Percentiles rank a stretch among this genome's conserved stretches.
phyloP scores from a whole-genome alignment of 1,140 invertebrate species.

The Ruditapes philippinarum region DNA sequence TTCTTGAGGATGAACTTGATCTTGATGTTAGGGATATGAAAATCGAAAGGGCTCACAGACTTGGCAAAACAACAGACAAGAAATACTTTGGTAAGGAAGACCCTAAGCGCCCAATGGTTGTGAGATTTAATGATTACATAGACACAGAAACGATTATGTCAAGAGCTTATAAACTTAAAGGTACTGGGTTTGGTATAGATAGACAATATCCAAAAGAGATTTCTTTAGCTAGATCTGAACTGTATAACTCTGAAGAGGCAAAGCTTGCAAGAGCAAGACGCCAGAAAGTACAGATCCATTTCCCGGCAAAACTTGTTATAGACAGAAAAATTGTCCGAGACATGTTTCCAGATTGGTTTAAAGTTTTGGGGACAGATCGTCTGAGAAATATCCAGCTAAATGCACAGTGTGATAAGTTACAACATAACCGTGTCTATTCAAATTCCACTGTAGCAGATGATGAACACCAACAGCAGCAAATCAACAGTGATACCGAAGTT shows the following conservation, averaged over 20 bases:
- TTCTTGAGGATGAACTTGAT: conserved; percentile 33
- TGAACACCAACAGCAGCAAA: background rate
- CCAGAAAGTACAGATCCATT: conserved; percentile 34
- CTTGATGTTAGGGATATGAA: conserved; percentile 6
- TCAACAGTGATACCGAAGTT: background rate
- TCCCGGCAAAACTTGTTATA: conserved; percentile 39
- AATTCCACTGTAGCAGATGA: background rate
- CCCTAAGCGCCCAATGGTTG: conserved; percentile 23
- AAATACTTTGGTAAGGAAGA: background rate
- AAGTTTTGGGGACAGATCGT: background rate
- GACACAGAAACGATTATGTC: conserved; percentile 31
- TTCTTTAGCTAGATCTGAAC: background rate
- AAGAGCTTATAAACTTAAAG: conserved; percentile 24
- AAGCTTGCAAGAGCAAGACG: background rate
- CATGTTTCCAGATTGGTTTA: conserved; percentile 43
- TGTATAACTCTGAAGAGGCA: conserved; percentile 41
- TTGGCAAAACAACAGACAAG: background rate
- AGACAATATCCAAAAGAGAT: conserved; percentile 43
- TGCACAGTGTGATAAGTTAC: background rate
- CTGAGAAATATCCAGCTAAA: background rate
- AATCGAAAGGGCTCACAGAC: conserved; percentile 44
- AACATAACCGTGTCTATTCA: background rate
- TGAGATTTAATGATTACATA: conserved; percentile 45
- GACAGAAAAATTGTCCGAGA: conserved; percentile 14
- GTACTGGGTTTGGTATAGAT: conserved; percentile 8